Base-by-base conservation (phyloP, 2,113 vertebrate genomes). In the Ascaphus truei region DNA sequence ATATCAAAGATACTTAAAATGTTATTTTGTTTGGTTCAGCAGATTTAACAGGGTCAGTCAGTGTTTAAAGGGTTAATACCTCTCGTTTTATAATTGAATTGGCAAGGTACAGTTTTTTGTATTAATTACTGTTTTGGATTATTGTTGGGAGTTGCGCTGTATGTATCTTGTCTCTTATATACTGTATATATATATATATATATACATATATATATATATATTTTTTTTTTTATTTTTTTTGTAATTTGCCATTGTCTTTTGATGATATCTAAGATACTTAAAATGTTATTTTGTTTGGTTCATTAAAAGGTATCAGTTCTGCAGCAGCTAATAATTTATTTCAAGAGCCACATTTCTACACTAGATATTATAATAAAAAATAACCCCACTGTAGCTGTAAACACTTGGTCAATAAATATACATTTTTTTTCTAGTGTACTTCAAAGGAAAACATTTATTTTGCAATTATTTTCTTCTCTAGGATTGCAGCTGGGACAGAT, bases 391-490 rank as follows among this genome's bases (percentile, higher is more conserved):
- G 47, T 36, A 51, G 66, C 56, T 60, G 66, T 69, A 43, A 60
- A 51, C 56, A 39, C 22, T 33, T 36, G 43, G 43, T 69, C 66
- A n/a, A 69, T 69, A 60, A 69, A 69, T 51, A 69, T 31, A 39
- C 56, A 29, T 69, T 50, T 65, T 39, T 60, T 57, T 31, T 8
- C 26, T 36, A 69, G 43, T 69, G 66, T 50, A 69, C 66, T 69
- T 69, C 45, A 69, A 69, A 69, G 66, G 56, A 50, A 69, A 60
- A 59, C 66, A 69, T 69, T 69, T 69, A 60, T 69, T 69, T 69
- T 60, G 41, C 66, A 69, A 69, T 60, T 60, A 69, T 69, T 60
- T 60, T 51, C 52, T 60, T 60, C 29, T 33, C n/a, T 51, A 29
- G 33, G 15, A 60, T 60, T 57, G 55, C 66, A 68, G 55, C n/a